phyloP scores from a whole-genome alignment of 2,113 vertebrate species.

The Gopherus flavomarginatus region DNA sequence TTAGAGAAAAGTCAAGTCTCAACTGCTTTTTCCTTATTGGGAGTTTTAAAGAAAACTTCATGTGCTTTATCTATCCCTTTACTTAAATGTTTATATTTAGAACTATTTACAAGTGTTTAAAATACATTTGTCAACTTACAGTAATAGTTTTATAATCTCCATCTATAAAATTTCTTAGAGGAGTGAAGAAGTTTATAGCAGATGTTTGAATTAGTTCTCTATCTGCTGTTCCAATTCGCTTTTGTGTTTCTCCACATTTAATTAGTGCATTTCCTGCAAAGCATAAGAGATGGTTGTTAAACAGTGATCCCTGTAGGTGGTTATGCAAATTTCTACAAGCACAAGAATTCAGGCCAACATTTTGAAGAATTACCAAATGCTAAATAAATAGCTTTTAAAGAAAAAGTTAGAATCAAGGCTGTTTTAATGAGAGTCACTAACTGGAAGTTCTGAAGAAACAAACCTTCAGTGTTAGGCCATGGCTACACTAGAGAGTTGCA shows the following conservation, averaged over 20 bases:
- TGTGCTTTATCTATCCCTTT: neutral
- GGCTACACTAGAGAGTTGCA: no score
- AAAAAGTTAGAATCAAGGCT: neutral
- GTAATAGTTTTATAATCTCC: constrained; percentile 98
- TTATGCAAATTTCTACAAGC: constrained; percentile 8
- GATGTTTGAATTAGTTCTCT: constrained; percentile 94
- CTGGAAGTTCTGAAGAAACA: neutral
- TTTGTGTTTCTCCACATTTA: constrained; percentile 98
- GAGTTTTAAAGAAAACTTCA: neutral
- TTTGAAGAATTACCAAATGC: neutral
- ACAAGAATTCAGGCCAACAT: constrained; percentile 21
- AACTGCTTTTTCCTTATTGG: neutral
- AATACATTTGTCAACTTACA: constrained; percentile 83
- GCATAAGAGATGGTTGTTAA: constrained; percentile 6
- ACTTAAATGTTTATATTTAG: neutral
- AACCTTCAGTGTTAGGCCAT: neutral
- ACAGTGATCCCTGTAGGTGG: constrained; percentile 10
- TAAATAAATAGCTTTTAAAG: neutral
- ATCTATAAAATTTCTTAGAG: constrained; percentile 97
- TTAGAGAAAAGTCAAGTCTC: neutral
- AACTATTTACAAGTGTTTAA: constrained; percentile 23
- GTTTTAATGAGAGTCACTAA: neutral
- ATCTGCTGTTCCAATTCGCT: constrained; percentile 94
- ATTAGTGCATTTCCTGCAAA: constrained; percentile 94
- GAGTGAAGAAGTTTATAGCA: constrained; percentile 97